Percentiles rank a stretch among this genome's conserved stretches.
Evolutionary conservation across 2,113 vertebrate genomes (phyloP).

Genomic region (Thunnus thynnus): DNA sequence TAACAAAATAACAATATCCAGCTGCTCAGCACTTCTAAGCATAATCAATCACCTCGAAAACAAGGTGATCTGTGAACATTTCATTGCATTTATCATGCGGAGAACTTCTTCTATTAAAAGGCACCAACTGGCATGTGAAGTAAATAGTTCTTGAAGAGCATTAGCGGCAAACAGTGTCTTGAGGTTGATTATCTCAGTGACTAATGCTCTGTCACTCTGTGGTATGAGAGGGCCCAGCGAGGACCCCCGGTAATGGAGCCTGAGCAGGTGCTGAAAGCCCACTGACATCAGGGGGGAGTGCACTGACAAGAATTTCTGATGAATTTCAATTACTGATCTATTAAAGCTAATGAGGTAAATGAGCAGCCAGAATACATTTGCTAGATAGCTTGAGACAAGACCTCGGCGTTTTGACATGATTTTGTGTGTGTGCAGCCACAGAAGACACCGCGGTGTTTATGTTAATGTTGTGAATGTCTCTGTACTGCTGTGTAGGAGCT

Average conservation of each 20-base stretch:
- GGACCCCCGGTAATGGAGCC: conserved; percentile 93
- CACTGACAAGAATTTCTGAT: conserved; percentile 95
- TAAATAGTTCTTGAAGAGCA: conserved; percentile 75
- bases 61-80: conserved; percentile 41
- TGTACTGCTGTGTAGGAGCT: not conserved
- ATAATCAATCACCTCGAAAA: conserved; percentile 56
- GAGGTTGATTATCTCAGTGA: conserved; percentile 95
- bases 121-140: conserved; percentile 63
- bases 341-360: conserved; percentile 96
- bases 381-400: conserved; percentile 68
- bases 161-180: conserved; percentile 76
- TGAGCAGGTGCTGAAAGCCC: conserved; percentile 90
- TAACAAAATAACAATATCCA: conserved; percentile 49
- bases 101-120: conserved; percentile 61
- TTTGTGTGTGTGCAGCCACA: not conserved
- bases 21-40: conserved; percentile 37
- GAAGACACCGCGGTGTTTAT: not conserved
- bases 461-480: not conserved
- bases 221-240: conserved; percentile 91
- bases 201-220: conserved; percentile 95
- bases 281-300: conserved; percentile 89
- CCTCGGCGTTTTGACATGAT: conserved; percentile 42
- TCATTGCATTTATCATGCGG: conserved; percentile 41
- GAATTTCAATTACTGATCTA: conserved; percentile 98
- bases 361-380: conserved; percentile 89